A percentile compares a stretch with the other conserved stretches of the same genome.
Conservation (phyloP, 2,797 vertebrate genomes). For the Microctenopoma lineatum region DNA sequence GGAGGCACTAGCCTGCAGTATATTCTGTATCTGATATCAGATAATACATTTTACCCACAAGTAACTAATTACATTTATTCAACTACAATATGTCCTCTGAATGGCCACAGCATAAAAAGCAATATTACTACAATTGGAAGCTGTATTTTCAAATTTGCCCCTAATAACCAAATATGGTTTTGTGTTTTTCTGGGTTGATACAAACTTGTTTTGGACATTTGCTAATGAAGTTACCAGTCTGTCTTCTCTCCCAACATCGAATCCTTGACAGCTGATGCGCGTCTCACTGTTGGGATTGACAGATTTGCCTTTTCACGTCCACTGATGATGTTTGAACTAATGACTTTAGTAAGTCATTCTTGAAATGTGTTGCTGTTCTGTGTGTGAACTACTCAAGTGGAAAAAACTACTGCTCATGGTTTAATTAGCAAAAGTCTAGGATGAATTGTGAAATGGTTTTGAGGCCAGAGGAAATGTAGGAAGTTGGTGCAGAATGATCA, state of each 20-base stretch:
- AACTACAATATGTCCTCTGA: too few species aligned
- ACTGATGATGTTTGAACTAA: neutral
- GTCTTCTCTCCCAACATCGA: conserved; percentile 36
- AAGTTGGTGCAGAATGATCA: conserved; percentile 38
- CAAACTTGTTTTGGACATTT: conserved; percentile 26
- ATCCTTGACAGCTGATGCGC: conserved; percentile 17
- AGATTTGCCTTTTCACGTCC: conserved; percentile 23
- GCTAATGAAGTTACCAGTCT: conserved; percentile 52
- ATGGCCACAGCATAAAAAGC: neutral
- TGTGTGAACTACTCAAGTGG: neutral
- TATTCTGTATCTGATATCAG: too few species aligned
- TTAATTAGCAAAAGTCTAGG: conserved; percentile 33
- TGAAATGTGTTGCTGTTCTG: neutral
- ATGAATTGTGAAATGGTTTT: conserved; percentile 35
- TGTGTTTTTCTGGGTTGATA: neutral
- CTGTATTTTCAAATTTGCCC: too few species aligned
- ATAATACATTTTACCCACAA: too few species aligned
- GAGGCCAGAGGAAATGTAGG: conserved; percentile 44
- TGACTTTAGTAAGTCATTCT: neutral
- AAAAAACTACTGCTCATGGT: conserved; percentile 1
- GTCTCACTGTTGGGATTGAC: conserved; percentile 21
- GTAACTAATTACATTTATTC: too few species aligned
- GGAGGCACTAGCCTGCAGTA: too few species aligned
- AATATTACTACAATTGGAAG: neutral
- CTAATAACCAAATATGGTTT: neutral